phyloP scores from a whole-genome alignment of 2,797 vertebrate genomes.

The Peromyscus melanophrys region DNA sequence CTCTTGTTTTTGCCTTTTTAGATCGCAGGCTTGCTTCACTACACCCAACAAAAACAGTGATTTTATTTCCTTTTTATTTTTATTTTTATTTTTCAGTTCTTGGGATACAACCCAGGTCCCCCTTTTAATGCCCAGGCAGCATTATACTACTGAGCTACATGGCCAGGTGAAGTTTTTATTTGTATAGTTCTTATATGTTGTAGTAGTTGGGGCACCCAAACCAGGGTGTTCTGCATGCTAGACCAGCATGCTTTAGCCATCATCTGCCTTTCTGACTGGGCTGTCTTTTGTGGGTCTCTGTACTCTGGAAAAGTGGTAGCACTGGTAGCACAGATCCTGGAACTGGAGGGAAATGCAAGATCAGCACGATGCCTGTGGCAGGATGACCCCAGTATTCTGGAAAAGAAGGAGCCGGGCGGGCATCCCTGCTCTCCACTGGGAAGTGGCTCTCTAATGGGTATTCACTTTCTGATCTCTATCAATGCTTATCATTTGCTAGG shows the following conservation, averaged over 20 bases:
- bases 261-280: not conserved
- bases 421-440: not conserved
- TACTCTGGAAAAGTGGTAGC: constrained; percentile 5
- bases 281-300: not conserved
- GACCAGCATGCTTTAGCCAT: not conserved
- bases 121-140: not conserved
- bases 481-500: constrained; percentile 44
- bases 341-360: not conserved
- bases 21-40: not conserved
- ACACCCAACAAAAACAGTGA: not conserved
- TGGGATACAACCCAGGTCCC: not conserved
- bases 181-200: not conserved
- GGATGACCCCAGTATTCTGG: not conserved
- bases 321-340: not conserved
- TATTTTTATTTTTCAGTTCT: not conserved
- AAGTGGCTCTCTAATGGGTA: constrained; percentile 11
- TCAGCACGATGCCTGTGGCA: too few species aligned
- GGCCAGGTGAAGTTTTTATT: not conserved
- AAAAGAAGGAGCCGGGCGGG: not conserved
- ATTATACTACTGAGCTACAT: not conserved
- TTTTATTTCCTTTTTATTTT: not conserved
- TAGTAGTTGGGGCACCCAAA: not conserved
- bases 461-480: constrained; percentile 70
- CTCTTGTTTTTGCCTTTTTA: not conserved
- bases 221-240: not conserved